These are phyloP conservation scores for Hippocampus guttulatus DNA, from an alignment of 2,113 vertebrate species.

Conservation along the genomic window DNA sequence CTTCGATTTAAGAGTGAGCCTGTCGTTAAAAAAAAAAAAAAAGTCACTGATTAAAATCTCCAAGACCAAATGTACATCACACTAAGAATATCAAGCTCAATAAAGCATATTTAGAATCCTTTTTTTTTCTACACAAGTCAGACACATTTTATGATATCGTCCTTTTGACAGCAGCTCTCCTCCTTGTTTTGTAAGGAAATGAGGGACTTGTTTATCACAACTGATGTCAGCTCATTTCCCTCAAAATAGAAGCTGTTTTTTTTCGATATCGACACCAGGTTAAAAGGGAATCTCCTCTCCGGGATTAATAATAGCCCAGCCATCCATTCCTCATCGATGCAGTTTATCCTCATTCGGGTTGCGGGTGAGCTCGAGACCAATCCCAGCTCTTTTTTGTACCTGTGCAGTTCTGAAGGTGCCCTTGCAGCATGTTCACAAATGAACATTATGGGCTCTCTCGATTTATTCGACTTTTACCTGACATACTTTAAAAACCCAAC, in stretches of 20 bases:
- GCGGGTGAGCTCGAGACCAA: no score
- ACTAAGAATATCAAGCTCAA: conserved; percentile 3
- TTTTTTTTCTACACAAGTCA: background rate
- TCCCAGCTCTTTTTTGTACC: no score
- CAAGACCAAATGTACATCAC: conserved; percentile 11
- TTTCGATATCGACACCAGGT: background rate
- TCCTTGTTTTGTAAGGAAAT: background rate
- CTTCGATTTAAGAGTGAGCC: conserved; percentile 13
- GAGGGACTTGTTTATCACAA: background rate
- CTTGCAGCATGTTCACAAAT: no score
- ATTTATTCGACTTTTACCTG: no score
- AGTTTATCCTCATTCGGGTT: no score
- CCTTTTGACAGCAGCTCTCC: background rate
- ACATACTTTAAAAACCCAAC: no score
- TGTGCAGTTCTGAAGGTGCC: no score
- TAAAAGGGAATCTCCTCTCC: background rate
- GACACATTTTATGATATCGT: conserved; percentile 4
- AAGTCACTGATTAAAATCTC: conserved; percentile 21
- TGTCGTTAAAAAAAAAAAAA: conserved; percentile 26
- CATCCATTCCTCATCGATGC: no score
- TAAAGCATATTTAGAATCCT: background rate
- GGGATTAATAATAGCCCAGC: no score
- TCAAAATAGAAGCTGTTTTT: background rate
- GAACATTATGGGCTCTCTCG: no score
- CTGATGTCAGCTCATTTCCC: conserved; percentile 1